Evolutionary conservation across 2,888 invertebrate genomes (phyloP).

Genomic region (Ennomos erosarius): DNA sequence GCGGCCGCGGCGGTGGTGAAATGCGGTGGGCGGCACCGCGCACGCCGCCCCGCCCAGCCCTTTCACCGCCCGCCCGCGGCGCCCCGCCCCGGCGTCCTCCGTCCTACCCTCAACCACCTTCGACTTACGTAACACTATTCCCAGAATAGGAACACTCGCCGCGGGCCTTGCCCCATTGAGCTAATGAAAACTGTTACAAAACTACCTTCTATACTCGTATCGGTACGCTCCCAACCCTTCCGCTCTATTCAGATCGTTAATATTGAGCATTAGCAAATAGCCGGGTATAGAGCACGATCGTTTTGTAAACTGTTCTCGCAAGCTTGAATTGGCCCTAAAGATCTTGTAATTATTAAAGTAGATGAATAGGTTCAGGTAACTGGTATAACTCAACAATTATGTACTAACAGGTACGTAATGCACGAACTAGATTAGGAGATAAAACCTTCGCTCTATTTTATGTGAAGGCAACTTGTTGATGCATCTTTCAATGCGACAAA

Average conservation of each 20-base stretch:
- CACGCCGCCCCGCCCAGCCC: constrained; percentile 82
- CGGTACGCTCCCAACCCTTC: constrained; percentile 44
- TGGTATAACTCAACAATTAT: constrained; percentile 32
- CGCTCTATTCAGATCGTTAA: constrained; percentile 53
- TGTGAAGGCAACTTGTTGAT: too few relatives aligned
- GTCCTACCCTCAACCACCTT: constrained; percentile 70
- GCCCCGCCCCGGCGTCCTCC: constrained; percentile 60
- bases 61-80: constrained; percentile 80
- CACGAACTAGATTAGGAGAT: constrained; percentile 23
- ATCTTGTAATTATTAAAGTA: constrained; percentile 42
- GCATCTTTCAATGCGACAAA: too few relatives aligned
- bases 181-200: constrained; percentile 65
- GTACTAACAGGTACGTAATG: constrained; percentile 28
- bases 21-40: constrained; percentile 77
- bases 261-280: constrained; percentile 65
- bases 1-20: constrained; percentile 69
- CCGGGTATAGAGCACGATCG: constrained; percentile 61
- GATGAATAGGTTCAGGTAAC: constrained; percentile 38
- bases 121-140: constrained; percentile 70
- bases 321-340: constrained; percentile 39
- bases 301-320: constrained; percentile 60
- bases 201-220: constrained; percentile 39
- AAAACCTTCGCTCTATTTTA: constrained; percentile 15
- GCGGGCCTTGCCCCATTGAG: constrained; percentile 70
- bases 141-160: constrained; percentile 71